Percentiles rank a stretch among this genome's conserved stretches.
Conservation (phyloP, 2,797 vertebrate species). For the Pseudochirops cupreus region DNA sequence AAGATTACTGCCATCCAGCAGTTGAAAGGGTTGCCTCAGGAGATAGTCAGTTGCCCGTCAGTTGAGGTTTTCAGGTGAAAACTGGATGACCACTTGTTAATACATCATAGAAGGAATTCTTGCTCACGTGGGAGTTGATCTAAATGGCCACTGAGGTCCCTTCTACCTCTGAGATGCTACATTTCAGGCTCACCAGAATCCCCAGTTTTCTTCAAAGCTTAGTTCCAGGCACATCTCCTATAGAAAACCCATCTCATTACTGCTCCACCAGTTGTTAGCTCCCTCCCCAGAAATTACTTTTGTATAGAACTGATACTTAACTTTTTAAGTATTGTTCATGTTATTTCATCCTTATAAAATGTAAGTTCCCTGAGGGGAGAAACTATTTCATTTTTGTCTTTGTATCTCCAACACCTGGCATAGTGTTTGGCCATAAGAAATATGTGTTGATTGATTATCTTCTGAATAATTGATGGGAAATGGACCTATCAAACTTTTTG, state of each 20-base stretch:
- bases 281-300: background rate
- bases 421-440: background rate
- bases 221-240: background rate
- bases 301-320: background rate
- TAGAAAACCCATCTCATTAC: background rate
- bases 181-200: background rate
- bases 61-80: background rate
- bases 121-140: background rate
- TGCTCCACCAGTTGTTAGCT: background rate
- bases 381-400: background rate
- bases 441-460: background rate
- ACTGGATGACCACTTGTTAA: background rate
- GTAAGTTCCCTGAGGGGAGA: background rate
- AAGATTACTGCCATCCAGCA: background rate
- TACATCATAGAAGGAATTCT: background rate
- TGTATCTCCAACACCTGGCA: background rate
- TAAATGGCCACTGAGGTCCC: background rate
- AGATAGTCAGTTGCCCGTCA: background rate
- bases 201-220: background rate
- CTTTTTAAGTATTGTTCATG: background rate
- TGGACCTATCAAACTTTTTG: background rate
- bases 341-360: background rate
- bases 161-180: background rate
- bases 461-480: background rate
- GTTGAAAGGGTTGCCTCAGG: background rate